These are phyloP conservation scores for Onthophagus sagittarius DNA, from an alignment of 2,888 invertebrate species.

Conservation along the genomic window DNA sequence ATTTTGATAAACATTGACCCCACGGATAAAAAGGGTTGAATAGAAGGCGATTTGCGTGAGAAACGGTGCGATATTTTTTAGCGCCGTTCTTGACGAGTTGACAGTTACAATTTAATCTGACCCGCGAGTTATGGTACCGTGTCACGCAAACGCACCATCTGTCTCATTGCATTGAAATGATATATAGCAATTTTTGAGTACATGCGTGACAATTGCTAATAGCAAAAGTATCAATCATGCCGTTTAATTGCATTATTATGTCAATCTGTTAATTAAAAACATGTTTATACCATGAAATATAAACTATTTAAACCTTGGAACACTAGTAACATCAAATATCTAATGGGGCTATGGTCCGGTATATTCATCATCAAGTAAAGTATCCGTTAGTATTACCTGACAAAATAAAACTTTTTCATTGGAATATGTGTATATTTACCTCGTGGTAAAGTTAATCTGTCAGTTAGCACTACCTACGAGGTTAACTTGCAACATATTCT, in stretches of 20 bases:
- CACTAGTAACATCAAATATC: too few species aligned
- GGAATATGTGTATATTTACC: too few species aligned
- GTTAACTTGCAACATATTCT: too few species aligned
- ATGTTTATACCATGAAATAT: neutral
- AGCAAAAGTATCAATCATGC: neutral
- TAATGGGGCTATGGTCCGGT: too few species aligned
- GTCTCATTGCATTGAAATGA: neutral
- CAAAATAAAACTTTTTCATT: too few species aligned
- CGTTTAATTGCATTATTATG: neutral
- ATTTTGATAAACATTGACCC: neutral
- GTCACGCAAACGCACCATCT: neutral
- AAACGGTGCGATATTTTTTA: neutral
- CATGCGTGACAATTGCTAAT: neutral
- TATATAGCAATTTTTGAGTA: neutral
- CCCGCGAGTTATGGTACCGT: neutral
- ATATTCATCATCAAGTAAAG: too few species aligned
- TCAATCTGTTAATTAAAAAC: neutral
- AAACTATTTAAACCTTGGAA: too few species aligned
- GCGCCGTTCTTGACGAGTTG: neutral
- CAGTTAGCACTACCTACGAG: too few species aligned
- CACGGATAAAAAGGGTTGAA: neutral
- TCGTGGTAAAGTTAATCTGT: too few species aligned
- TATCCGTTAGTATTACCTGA: too few species aligned
- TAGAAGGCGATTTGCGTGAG: neutral
- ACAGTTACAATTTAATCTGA: neutral